phyloP scores from a whole-genome alignment of 2,797 vertebrate species.

The Falco biarmicus region DNA sequence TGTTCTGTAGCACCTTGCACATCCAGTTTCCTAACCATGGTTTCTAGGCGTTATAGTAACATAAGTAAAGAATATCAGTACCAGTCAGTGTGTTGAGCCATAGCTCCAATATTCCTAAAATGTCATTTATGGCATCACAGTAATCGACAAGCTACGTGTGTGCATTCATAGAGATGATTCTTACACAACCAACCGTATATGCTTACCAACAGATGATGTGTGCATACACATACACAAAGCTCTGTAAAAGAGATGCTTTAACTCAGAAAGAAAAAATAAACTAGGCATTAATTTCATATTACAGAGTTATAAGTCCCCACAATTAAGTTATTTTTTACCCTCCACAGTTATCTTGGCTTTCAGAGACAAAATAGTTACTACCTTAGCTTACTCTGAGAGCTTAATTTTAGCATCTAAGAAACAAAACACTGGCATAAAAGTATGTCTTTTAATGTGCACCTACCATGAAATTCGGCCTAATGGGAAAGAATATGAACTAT shows the following conservation, averaged over 20 bases:
- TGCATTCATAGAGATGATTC: neutral
- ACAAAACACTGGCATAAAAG: neutral
- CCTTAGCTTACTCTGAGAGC: neutral
- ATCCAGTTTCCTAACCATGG: neutral
- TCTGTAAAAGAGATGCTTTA: neutral
- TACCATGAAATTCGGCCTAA: constrained; percentile 26
- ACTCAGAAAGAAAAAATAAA: neutral
- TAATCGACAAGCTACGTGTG: neutral
- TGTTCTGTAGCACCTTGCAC: neutral
- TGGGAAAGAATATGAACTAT: neutral
- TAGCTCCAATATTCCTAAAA: neutral
- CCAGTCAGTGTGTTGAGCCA: neutral
- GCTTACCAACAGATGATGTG: neutral
- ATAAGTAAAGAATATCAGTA: neutral
- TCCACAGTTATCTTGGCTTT: neutral
- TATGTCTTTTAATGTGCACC: neutral
- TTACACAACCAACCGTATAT: neutral
- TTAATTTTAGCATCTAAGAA: constrained; percentile 4
- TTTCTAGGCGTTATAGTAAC: neutral
- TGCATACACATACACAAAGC: neutral
- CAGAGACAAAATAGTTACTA: neutral
- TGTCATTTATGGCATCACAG: neutral
- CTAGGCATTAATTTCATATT: neutral
- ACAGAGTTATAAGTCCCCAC: neutral
- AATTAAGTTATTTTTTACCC: neutral